These are phyloP conservation scores for Drosophila jambulina DNA, from an alignment of 1,140 invertebrate species.

Conservation along the genomic window DNA sequence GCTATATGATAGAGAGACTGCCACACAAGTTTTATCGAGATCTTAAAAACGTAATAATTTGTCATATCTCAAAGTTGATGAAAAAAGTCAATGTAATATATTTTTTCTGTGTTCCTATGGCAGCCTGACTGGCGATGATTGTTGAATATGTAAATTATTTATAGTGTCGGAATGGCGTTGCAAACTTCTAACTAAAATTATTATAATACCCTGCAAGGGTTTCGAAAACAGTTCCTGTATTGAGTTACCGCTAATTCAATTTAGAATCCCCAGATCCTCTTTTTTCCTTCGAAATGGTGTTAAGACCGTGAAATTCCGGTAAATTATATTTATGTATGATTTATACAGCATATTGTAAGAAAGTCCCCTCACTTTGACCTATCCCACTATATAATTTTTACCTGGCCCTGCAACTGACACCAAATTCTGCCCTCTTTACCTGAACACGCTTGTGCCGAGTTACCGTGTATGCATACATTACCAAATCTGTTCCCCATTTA, in stretches of 20 bases:
- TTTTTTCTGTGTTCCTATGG: too few relatives aligned
- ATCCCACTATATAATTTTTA: slow-evolving; percentile 37
- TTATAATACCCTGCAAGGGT: not conserved
- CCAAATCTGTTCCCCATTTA: slow-evolving; percentile 27
- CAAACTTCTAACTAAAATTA: not conserved
- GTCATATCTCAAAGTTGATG: too few relatives aligned
- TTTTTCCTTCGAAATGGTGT: slow-evolving; percentile 38
- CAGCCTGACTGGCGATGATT: too few relatives aligned
- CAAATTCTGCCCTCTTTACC: slow-evolving; percentile 3
- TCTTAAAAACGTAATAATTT: too few relatives aligned
- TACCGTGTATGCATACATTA: slow-evolving; percentile 60
- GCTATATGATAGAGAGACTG: too few relatives aligned
- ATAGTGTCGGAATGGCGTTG: too few relatives aligned
- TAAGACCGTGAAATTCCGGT: slow-evolving; percentile 33
- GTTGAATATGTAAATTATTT: too few relatives aligned
- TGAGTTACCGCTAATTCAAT: slow-evolving; percentile 19
- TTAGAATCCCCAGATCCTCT: not conserved
- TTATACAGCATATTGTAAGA: slow-evolving; percentile 34
- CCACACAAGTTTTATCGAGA: too few relatives aligned
- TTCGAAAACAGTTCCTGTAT: not conserved
- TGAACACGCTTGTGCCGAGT: slow-evolving; percentile 17
- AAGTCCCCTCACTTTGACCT: slow-evolving; percentile 13
- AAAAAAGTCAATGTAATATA: too few relatives aligned
- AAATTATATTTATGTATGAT: slow-evolving; percentile 54
- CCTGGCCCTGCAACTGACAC: slow-evolving; percentile 55